These are phyloP conservation scores for Synodontis membranacea DNA, from an alignment of 2,113 vertebrate species.

Conservation along the genomic window DNA sequence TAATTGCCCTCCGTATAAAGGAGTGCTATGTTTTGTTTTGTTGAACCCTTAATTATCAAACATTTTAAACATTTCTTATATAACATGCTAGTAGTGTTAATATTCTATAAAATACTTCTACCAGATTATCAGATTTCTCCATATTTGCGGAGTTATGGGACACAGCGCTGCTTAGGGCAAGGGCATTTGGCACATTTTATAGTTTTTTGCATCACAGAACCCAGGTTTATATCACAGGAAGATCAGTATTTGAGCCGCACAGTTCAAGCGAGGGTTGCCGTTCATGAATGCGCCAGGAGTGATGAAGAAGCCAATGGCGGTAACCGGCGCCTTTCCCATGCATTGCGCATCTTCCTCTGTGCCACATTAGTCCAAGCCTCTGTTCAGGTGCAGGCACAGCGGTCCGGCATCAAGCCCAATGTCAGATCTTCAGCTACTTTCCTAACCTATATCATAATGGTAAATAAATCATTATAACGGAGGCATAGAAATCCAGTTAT, in stretches of 20 bases:
- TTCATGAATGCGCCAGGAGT: conserved; percentile 38
- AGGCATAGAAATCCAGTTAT: conserved; percentile 18
- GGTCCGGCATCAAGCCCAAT: neutral
- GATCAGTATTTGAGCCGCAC: conserved; percentile 9
- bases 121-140: conserved; percentile 1
- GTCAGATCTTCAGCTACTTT: conserved; percentile 24
- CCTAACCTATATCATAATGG: conserved; percentile 26
- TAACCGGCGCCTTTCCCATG: conserved; percentile 35
- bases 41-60: neutral
- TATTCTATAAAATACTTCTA: neutral
- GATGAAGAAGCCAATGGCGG: conserved; percentile 22
- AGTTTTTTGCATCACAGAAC: neutral
- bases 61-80: neutral
- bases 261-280: conserved; percentile 22
- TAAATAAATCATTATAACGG: neutral
- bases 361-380: neutral
- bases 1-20: neutral
- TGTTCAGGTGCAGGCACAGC: neutral
- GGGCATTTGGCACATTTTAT: neutral
- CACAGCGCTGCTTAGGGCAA: neutral
- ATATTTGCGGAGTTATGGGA: neutral
- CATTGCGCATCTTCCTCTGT: conserved; percentile 4
- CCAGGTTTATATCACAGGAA: conserved; percentile 17
- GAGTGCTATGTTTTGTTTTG: neutral
- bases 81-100: neutral